Percentiles rank a stretch among this genome's conserved stretches.
Conservation (phyloP, 2,888 invertebrate species). For the Caenorhabditis japonica region DNA sequence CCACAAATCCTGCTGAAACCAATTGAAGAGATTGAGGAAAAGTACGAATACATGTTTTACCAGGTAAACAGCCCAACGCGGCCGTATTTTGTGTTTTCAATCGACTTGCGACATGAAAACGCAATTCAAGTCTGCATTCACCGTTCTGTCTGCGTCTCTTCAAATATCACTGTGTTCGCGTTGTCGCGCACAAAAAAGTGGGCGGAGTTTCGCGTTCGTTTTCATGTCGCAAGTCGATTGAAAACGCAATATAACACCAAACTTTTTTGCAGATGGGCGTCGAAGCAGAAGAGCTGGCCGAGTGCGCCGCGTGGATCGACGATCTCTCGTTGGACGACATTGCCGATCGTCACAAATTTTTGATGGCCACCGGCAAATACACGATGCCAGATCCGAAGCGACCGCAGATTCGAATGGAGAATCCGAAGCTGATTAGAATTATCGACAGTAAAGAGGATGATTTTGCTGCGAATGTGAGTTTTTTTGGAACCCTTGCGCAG, state of each 20-base stretch:
- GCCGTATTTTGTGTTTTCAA: too few species aligned
- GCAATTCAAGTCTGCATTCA: too few species aligned
- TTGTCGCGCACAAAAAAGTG: too few species aligned
- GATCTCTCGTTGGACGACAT: constrained; percentile 55
- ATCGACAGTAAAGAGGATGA: constrained; percentile 62
- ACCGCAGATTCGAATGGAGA: constrained; percentile 60
- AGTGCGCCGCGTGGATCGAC: constrained; percentile 59
- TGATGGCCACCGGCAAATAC: constrained; percentile 70
- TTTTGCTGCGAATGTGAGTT: constrained; percentile 60
- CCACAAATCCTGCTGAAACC: constrained; percentile 69
- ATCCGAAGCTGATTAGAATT: constrained; percentile 58
- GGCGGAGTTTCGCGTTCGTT: too few species aligned
- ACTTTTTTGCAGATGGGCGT: constrained; percentile 68
- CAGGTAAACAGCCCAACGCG: constrained; percentile 47
- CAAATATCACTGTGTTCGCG: too few species aligned
- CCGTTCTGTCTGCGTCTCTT: too few species aligned
- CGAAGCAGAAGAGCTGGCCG: constrained; percentile 66
- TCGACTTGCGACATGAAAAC: too few species aligned
- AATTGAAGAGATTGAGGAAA: constrained; percentile 71
- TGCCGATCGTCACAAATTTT: constrained; percentile 62
- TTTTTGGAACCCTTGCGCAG: too few species aligned
- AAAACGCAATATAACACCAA: neutral
- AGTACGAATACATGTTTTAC: constrained; percentile 74
- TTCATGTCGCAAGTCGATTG: too few species aligned
- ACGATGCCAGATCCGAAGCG: constrained; percentile 71